These are phyloP conservation scores for Tinea semifulvella DNA, from an alignment of 2,888 invertebrate genomes.

Conservation along the genomic window DNA sequence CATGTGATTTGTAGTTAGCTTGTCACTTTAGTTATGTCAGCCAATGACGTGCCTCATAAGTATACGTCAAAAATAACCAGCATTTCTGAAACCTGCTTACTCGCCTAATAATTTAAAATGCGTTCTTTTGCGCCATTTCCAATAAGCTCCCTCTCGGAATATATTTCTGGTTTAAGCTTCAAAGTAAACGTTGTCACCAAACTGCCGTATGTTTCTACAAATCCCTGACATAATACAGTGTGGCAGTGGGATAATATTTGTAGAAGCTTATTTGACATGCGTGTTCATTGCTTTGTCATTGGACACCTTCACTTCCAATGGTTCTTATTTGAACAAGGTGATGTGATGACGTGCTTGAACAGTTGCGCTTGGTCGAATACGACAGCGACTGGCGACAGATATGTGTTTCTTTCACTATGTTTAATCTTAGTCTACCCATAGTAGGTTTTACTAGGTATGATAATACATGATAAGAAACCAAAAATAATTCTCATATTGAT, in stretches of 20 bases:
- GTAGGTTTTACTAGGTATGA: slow-evolving; percentile 3
- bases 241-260: slow-evolving; percentile 57
- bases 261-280: slow-evolving; percentile 56
- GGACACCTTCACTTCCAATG: slow-evolving; percentile 35
- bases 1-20: no score
- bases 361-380: not conserved
- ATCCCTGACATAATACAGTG: slow-evolving; percentile 52
- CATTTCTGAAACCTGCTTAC: no score
- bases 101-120: no score
- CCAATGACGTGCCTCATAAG: no score
- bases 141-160: not conserved
- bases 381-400: no score
- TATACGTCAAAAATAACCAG: no score
- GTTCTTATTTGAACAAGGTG: slow-evolving; percentile 9
- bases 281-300: slow-evolving; percentile 60
- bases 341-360: slow-evolving; percentile 11
- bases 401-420: no score
- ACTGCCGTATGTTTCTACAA: slow-evolving; percentile 44
- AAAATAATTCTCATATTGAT: slow-evolving; percentile 46
- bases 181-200: slow-evolving; percentile 42
- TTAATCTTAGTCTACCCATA: not conserved
- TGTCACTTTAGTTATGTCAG: no score
- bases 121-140: not conserved
- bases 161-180: slow-evolving; percentile 34
- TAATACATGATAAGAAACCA: slow-evolving; percentile 30